Percentiles rank a stretch among this genome's conserved stretches.
Evolutionary conservation across 1,140 invertebrate species (phyloP).

Genomic region (Dolichoris vasculosae): DNA sequence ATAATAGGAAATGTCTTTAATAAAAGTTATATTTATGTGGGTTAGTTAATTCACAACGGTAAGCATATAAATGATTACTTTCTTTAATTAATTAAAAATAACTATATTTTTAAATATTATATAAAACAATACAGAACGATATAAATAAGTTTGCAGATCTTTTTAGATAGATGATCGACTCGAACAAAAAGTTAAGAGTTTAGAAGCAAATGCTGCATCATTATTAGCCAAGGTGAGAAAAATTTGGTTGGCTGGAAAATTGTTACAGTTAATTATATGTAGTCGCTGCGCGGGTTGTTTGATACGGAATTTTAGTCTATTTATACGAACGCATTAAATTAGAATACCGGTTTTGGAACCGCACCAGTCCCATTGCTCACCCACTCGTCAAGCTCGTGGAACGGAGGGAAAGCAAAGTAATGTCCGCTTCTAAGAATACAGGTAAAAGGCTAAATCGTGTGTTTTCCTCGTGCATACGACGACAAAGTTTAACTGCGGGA

Average conservation of each 20-base stretch:
- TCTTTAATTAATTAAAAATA: too few species aligned
- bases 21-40: too few species aligned
- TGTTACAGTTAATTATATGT: not conserved
- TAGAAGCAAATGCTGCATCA: not conserved
- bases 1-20: too few species aligned
- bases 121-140: too few species aligned
- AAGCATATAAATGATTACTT: too few species aligned
- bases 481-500: too few species aligned
- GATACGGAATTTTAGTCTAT: not conserved
- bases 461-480: not conserved
- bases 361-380: not conserved
- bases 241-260: not conserved
- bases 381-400: not conserved
- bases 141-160: too few species aligned
- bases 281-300: not conserved
- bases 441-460: not conserved
- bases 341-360: conserved; percentile 1
- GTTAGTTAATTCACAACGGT: too few species aligned
- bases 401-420: not conserved
- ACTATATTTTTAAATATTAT: too few species aligned
- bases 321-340: not conserved
- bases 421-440: not conserved
- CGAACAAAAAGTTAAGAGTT: too few species aligned
- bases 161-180: too few species aligned
- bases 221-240: not conserved